Percentiles rank a stretch among this genome's conserved stretches.
These are phyloP conservation scores for Nyctibius bracteatus DNA, from an alignment of 2,113 vertebrate species.

Conservation along the genomic window DNA sequence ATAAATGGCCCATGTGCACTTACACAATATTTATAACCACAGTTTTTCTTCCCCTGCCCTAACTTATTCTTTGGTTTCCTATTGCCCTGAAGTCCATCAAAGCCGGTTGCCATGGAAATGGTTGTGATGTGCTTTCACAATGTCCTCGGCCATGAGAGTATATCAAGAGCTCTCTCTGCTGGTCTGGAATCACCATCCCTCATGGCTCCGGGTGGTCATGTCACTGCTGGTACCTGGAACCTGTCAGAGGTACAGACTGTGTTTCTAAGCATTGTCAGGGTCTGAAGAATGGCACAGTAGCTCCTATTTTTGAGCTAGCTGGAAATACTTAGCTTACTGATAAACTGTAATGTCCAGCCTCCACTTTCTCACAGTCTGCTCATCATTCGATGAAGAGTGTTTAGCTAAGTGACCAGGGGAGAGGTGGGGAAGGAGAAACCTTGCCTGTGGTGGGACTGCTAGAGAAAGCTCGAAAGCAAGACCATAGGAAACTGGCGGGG, in stretches of 20 bases:
- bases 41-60: background rate
- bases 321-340: background rate
- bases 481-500: background rate
- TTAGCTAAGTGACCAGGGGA: background rate
- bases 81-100: constrained; percentile 42
- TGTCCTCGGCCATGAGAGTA: background rate
- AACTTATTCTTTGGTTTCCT: background rate
- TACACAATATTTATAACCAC: background rate
- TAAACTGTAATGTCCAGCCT: background rate
- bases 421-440: background rate
- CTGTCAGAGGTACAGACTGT: background rate
- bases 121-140: constrained; percentile 3
- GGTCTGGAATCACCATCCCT: constrained; percentile 26
- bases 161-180: constrained; percentile 63
- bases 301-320: background rate
- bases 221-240: background rate
- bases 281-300: background rate
- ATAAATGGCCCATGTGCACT: background rate
- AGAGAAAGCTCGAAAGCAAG: background rate
- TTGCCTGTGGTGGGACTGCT: background rate
- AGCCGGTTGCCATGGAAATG: constrained; percentile 53
- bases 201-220: background rate
- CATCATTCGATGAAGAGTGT: background rate
- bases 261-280: background rate
- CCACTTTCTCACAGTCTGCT: background rate